Conservation (phyloP, 2,888 invertebrate species). For the Ormia ochracea region DNA sequence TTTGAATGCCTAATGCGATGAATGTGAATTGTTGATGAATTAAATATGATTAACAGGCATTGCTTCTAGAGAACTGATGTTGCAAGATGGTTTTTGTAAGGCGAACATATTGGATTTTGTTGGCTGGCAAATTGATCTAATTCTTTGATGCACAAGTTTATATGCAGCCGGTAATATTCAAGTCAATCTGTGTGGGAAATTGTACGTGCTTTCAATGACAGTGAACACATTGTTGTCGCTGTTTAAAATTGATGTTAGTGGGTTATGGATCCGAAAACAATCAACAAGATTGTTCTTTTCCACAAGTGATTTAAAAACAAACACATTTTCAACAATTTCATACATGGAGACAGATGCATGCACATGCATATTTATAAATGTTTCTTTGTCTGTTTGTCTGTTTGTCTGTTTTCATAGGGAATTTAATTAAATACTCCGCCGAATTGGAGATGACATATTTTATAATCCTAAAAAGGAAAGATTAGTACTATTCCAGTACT, state of each 20-base stretch:
- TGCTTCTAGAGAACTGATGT: background rate
- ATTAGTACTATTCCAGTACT: no score
- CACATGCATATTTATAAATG: background rate
- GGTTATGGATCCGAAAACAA: slow-evolving; percentile 50
- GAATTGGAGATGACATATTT: no score
- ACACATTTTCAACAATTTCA: no score
- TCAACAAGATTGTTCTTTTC: slow-evolving; percentile 45
- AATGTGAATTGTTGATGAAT: background rate
- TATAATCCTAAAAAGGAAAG: no score
- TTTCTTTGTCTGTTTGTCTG: no score
- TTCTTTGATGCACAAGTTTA: slow-evolving; percentile 34
- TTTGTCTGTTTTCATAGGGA: no score
- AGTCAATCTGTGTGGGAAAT: background rate
- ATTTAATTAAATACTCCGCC: no score
- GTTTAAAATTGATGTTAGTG: slow-evolving; percentile 44
- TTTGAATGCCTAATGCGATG: background rate
- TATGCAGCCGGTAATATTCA: background rate
- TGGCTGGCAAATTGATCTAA: slow-evolving; percentile 53
- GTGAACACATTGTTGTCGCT: slow-evolving; percentile 37
- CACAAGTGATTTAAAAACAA: slow-evolving; percentile 9
- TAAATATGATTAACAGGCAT: slow-evolving; percentile 4
- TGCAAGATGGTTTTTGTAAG: background rate
- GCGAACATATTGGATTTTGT: slow-evolving; percentile 29
- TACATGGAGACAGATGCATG: no score
- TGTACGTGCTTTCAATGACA: background rate